phyloP scores from a whole-genome alignment of 2,113 vertebrate species.

The Sialia sialis region DNA sequence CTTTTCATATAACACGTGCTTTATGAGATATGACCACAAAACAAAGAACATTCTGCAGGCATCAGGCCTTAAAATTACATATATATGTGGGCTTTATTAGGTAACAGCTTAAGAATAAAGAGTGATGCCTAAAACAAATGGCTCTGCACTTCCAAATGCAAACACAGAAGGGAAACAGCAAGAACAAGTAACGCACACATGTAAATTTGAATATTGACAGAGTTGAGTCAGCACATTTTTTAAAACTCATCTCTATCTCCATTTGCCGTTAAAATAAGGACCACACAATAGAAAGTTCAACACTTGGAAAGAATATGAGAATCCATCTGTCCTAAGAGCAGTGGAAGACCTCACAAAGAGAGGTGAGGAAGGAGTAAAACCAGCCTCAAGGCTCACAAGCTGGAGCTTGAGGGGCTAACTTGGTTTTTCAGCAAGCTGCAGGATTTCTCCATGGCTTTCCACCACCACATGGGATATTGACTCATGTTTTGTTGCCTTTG shows the following conservation, averaged over 20 bases:
- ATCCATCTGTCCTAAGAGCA: neutral
- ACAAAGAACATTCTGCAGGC: neutral
- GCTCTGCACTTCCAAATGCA: neutral
- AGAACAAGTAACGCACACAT: neutral
- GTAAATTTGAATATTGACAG: neutral
- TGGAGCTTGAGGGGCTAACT: neutral
- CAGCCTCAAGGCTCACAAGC: neutral
- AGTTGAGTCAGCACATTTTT: neutral
- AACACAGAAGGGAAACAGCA: neutral
- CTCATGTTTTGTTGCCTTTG: conserved; percentile 34
- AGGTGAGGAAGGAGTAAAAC: neutral
- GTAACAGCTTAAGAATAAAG: neutral
- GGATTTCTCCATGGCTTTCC: neutral
- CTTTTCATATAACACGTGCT: neutral
- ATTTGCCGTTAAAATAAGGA: neutral
- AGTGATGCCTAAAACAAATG: neutral
- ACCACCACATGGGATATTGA: neutral
- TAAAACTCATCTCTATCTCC: neutral
- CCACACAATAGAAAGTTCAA: neutral
- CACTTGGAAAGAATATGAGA: neutral
- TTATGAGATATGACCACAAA: neutral
- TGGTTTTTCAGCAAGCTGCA: neutral
- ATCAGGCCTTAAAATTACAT: neutral
- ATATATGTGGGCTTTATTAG: neutral
- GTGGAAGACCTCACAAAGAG: neutral